These are phyloP conservation scores for Tethea ocularis DNA, from an alignment of 2,888 invertebrate genomes.

Conservation along the genomic window DNA sequence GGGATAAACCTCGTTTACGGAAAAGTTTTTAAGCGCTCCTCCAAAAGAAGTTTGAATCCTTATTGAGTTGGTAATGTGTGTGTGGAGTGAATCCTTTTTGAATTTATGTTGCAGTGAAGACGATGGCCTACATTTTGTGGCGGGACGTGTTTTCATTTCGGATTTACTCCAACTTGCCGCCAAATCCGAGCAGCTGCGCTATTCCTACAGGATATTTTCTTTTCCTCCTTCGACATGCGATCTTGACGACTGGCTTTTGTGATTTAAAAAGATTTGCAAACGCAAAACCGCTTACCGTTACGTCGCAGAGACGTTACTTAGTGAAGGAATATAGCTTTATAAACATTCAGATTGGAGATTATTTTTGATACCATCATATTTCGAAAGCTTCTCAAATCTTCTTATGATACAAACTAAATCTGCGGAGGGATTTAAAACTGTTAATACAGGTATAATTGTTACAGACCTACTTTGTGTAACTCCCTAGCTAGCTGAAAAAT, in stretches of 20 bases:
- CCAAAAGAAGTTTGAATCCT: slow-evolving; percentile 76
- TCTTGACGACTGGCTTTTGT: slow-evolving; percentile 80
- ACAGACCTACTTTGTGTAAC: no score
- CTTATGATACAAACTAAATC: neutral
- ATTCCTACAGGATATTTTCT: slow-evolving; percentile 76
- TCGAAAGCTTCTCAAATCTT: neutral
- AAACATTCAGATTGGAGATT: slow-evolving; percentile 3
- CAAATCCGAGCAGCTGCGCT: slow-evolving; percentile 77
- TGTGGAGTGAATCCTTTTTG: slow-evolving; percentile 68
- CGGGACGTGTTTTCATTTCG: slow-evolving; percentile 78
- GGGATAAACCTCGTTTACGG: slow-evolving; percentile 65
- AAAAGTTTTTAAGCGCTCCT: slow-evolving; percentile 66
- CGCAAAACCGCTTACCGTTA: slow-evolving; percentile 72
- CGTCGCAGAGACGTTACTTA: slow-evolving; percentile 31
- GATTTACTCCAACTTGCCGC: slow-evolving; percentile 78
- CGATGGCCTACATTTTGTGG: slow-evolving; percentile 68
- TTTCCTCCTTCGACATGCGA: slow-evolving; percentile 75
- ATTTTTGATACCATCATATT: neutral
- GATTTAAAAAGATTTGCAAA: slow-evolving; percentile 80
- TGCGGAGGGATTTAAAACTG: no score
- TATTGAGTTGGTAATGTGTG: slow-evolving; percentile 76
- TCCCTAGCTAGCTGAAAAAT: no score
- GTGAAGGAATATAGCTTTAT: neutral
- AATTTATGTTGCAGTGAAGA: slow-evolving; percentile 69
- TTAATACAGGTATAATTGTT: neutral